Percentiles rank a stretch among this genome's conserved stretches.
Conservation (phyloP, 2,888 invertebrate species). For the Cistogaster globosa region DNA sequence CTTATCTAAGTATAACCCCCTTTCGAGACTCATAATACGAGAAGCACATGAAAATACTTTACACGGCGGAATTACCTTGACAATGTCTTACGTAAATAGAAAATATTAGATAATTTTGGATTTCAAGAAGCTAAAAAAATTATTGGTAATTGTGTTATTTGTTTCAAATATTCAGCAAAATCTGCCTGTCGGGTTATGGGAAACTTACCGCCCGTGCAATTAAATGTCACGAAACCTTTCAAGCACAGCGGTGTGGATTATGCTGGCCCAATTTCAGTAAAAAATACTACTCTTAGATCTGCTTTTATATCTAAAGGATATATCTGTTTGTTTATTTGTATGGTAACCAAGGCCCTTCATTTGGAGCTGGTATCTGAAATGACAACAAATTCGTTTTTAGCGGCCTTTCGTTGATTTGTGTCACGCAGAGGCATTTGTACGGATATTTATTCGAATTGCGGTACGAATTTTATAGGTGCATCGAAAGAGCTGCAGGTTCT, state of each 20-base stretch:
- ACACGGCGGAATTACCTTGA: neutral
- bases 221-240: neutral
- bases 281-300: slow-evolving; percentile 3
- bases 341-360: neutral
- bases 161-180: slow-evolving; percentile 21
- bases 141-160: slow-evolving; percentile 1
- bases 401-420: slow-evolving; percentile 14
- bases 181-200: neutral
- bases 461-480: slow-evolving; percentile 69
- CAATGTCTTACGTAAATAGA: slow-evolving; percentile 41
- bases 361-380: neutral
- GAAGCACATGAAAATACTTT: slow-evolving; percentile 12
- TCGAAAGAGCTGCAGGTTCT: slow-evolving; percentile 48
- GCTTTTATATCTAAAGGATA: slow-evolving; percentile 4
- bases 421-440: slow-evolving; percentile 35
- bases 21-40: slow-evolving; percentile 11
- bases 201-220: neutral
- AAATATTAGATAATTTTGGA: neutral
- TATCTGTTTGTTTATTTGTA: neutral
- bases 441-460: slow-evolving; percentile 61
- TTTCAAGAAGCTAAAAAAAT: slow-evolving; percentile 2
- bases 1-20: slow-evolving; percentile 4
- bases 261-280: neutral
- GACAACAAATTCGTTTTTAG: neutral
- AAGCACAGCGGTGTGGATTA: neutral